Evolutionary conservation across 2,113 vertebrate species (phyloP).

Genomic region (Psephotus haematonotus): DNA sequence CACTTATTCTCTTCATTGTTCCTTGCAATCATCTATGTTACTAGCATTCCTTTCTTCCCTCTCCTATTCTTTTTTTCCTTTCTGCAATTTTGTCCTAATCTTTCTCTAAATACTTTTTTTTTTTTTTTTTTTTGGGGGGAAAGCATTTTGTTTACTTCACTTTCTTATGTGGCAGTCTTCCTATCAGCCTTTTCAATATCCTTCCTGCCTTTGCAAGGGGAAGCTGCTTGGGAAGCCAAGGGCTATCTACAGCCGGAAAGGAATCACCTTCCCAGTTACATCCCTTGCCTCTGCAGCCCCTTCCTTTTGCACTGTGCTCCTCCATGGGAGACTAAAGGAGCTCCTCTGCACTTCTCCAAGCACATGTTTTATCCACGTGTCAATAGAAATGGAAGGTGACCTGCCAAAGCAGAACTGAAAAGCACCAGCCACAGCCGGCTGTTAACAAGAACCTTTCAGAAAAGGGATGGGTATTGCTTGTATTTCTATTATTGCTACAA

Average conservation of each 20-base stretch:
- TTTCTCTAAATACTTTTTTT: not conserved
- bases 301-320: not conserved
- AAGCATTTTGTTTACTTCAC: not conserved
- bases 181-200: not conserved
- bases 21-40: not conserved
- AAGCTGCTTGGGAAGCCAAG: not conserved
- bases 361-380: not conserved
- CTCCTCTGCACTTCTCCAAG: not conserved
- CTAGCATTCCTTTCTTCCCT: not conserved
- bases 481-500: not conserved
- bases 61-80: not conserved
- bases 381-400: not conserved
- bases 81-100: not conserved
- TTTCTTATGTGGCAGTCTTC: not conserved
- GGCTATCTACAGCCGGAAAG: not conserved
- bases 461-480: not conserved
- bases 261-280: not conserved
- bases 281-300: not conserved
- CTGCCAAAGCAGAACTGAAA: not conserved
- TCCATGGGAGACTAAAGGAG: not conserved
- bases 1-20: not conserved
- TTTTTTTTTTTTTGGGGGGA: too few species aligned
- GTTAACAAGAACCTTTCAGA: not conserved
- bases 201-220: not conserved
- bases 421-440: not conserved